Percentiles rank a stretch among this genome's conserved stretches.
These are phyloP conservation scores for Orius laevigatus DNA, from an alignment of 1,140 invertebrate genomes.

Conservation along the genomic window DNA sequence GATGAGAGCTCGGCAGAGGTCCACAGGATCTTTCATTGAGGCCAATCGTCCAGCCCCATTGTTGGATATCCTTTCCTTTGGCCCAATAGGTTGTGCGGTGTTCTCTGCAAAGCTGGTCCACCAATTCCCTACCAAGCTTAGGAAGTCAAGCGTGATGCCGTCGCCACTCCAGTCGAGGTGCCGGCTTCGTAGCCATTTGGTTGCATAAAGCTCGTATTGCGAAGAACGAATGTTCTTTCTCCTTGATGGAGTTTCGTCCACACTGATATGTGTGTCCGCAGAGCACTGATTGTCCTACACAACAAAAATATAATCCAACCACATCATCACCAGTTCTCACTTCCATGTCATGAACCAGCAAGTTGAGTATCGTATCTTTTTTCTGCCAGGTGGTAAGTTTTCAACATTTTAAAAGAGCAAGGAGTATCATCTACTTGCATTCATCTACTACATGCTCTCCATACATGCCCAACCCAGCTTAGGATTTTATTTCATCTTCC, in stretches of 20 bases:
- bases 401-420: constrained; percentile 92
- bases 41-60: constrained; percentile 98
- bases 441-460: constrained; percentile 81
- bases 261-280: constrained; percentile 94
- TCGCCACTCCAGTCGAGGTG: constrained; percentile 94
- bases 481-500: constrained; percentile 99
- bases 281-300: constrained; percentile 83
- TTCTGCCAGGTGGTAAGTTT: constrained; percentile 76
- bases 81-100: constrained; percentile 99
- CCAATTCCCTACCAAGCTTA: constrained; percentile 90
- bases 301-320: constrained; percentile 20
- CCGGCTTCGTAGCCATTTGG: constrained; percentile 96
- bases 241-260: constrained; percentile 87
- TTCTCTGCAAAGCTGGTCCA: constrained; percentile 95
- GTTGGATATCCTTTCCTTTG: constrained; percentile 87
- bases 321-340: constrained; percentile 35
- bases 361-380: constrained; percentile 94
- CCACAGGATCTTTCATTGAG: constrained; percentile 88
- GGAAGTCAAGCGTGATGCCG: constrained; percentile 70
- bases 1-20: constrained; percentile 88
- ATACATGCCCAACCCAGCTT: constrained; percentile 92
- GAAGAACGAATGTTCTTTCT: constrained; percentile 84
- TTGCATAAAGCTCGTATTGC: constrained; percentile 86
- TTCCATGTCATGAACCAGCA: constrained; percentile 93
- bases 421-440: constrained; percentile 80